These are phyloP conservation scores for Aurelia sp. DNA, from an alignment of 30 jellyfish, hydroid and myxozoan genomes.

Conservation along the genomic window DNA sequence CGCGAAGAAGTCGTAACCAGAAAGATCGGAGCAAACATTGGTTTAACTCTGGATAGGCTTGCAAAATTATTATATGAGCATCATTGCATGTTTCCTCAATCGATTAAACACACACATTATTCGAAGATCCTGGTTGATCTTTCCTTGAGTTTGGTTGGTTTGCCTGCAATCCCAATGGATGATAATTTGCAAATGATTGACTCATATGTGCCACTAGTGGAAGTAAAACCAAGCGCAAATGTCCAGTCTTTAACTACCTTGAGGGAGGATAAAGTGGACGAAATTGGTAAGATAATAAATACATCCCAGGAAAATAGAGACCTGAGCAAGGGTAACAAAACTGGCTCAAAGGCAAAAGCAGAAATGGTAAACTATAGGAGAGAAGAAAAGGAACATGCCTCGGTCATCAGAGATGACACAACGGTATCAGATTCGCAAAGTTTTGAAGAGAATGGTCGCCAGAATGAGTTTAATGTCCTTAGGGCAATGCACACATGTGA, in stretches of 20 bases:
- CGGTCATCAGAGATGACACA: not conserved
- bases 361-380: not conserved
- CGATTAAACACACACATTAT: slow-evolving; percentile 35
- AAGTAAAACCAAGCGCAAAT: slow-evolving; percentile 29
- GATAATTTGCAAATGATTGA: slow-evolving; percentile 44
- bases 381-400: not conserved
- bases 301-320: not conserved
- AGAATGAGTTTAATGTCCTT: not conserved
- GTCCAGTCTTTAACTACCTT: slow-evolving; percentile 21
- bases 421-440: not conserved
- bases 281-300: slow-evolving; percentile 9
- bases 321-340: not conserved
- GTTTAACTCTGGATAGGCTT: slow-evolving; percentile 28
- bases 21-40: slow-evolving; percentile 43
- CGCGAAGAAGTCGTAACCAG: slow-evolving; percentile 23
- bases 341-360: not conserved
- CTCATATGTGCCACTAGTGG: slow-evolving; percentile 31
- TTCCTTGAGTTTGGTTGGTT: slow-evolving; percentile 33
- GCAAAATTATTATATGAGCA: slow-evolving; percentile 55
- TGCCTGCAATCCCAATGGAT: slow-evolving; percentile 36
- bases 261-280: slow-evolving; percentile 2
- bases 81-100: slow-evolving; percentile 61
- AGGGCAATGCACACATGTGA: slow-evolving; percentile 15
- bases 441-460: not conserved
- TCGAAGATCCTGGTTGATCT: slow-evolving; percentile 43